A percentile compares a stretch with the other conserved stretches of the same genome.
These are phyloP conservation scores for Tachyglossus aculeatus DNA, from an alignment of 2,797 vertebrate genomes.

Conservation along the genomic window DNA sequence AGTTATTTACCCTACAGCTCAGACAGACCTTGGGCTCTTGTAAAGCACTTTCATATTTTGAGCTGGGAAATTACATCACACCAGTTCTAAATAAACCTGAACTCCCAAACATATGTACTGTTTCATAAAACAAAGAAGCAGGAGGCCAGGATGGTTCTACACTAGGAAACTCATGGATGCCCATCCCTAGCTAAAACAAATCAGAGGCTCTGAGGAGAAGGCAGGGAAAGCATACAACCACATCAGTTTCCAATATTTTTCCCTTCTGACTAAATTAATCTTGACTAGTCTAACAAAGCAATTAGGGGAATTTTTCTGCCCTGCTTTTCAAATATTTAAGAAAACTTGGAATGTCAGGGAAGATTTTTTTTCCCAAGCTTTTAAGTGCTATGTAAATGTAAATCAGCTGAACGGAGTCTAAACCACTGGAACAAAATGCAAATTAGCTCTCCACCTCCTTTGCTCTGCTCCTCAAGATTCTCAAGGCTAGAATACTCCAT, in stretches of 20 bases:
- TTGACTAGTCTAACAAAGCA: slow-evolving; percentile 67
- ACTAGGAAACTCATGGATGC: slow-evolving; percentile 21
- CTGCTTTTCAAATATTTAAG: slow-evolving; percentile 65
- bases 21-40: not conserved
- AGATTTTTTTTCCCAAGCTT: slow-evolving; percentile 65
- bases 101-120: slow-evolving; percentile 38
- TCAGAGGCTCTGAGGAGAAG: not conserved
- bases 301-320: slow-evolving; percentile 66
- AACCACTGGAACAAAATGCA: slow-evolving; percentile 31
- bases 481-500: too few species aligned
- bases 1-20: not conserved
- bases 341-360: slow-evolving; percentile 62
- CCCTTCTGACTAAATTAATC: slow-evolving; percentile 58
- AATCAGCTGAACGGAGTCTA: slow-evolving; percentile 49
- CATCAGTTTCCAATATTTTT: slow-evolving; percentile 65
- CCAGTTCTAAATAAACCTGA: slow-evolving; percentile 8
- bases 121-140: slow-evolving; percentile 42
- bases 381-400: slow-evolving; percentile 57
- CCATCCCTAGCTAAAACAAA: slow-evolving; percentile 15
- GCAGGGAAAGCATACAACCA: slow-evolving; percentile 12
- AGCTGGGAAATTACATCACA: slow-evolving; percentile 32
- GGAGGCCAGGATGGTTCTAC: slow-evolving; percentile 28
- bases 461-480: too few species aligned
- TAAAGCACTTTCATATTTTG: slow-evolving; percentile 23
- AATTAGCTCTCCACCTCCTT: not conserved